These are phyloP conservation scores for Hesperophylax magnus DNA, from an alignment of 1,140 invertebrate genomes.

Conservation along the genomic window DNA sequence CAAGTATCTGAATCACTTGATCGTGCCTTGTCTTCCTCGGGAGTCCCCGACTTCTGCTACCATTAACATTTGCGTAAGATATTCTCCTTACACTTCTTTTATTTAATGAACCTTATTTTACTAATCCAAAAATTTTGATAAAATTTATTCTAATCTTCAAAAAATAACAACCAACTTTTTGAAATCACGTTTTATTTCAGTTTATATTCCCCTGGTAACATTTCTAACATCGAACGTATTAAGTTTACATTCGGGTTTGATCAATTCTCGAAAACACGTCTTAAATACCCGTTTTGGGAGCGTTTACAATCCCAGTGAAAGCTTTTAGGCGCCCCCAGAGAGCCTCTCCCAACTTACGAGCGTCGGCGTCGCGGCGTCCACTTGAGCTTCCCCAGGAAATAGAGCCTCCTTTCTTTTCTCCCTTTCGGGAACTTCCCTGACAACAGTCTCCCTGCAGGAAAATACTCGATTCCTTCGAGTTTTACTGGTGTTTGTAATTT, in stretches of 20 bases:
- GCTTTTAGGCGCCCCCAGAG: conserved; percentile 32
- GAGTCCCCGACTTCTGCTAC: too few relatives aligned
- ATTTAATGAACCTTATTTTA: too few relatives aligned
- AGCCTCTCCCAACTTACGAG: conserved; percentile 1
- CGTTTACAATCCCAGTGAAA: conserved; percentile 33
- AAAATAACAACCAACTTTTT: neutral
- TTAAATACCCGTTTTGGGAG: conserved; percentile 20
- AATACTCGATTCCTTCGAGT: neutral
- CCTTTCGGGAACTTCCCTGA: conserved; percentile 10
- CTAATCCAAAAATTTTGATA: too few relatives aligned
- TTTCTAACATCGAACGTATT: neutral
- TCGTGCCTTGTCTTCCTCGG: too few relatives aligned
- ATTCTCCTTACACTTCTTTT: too few relatives aligned
- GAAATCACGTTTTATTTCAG: neutral
- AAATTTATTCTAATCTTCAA: neutral
- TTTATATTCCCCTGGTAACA: neutral
- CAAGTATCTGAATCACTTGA: too few relatives aligned
- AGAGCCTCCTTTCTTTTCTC: conserved; percentile 15
- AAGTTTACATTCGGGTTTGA: neutral
- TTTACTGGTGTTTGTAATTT: too few relatives aligned
- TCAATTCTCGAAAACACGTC: conserved; percentile 11
- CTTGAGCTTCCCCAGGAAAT: conserved; percentile 2
- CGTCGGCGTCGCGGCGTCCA: conserved; percentile 9
- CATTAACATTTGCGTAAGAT: too few relatives aligned
- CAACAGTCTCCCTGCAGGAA: neutral